Evolutionary conservation across 2,888 invertebrate genomes (phyloP), one percentile per base, ranked within the genome.

Genomic region (Aphrophora alni): DNA sequence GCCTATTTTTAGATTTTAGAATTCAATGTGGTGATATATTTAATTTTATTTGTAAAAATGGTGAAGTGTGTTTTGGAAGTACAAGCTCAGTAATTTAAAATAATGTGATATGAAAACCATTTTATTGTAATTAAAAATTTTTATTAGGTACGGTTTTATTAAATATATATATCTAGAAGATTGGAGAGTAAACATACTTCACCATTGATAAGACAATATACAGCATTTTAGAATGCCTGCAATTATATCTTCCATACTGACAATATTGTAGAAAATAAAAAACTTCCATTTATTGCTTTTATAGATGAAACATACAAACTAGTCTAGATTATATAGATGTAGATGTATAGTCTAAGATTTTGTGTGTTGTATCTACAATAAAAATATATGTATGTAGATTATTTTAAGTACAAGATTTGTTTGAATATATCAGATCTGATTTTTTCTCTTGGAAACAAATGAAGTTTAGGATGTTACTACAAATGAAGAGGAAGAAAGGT

Each of bases 71-170:
- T 59, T 59, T 59, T 21, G 59, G 7, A n/a, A 21, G 59, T 21
- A 59, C 4, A 59, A 59, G 59, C 59, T 59, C 59, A 59, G 59
- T 59, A 59, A 59, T 59, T n/a, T 59, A 59, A n/a, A n/a, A n/a
- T 21, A 59, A 59, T 59, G 59, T 59, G 59, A 59, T 59, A 59
- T 59, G 21, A 10, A 59, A 59, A 59, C n/a, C 21, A 59, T 59
- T 21, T 59, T 59, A 59, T 59, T 59, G 21, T 59, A 59, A 59
- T 59, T 59, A 59, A 59, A 59, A 44, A 44, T 21, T 12, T 21
- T 59, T 59, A 59, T 21, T n/a, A 59, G 59, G 59, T 59, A 59
- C 10, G 59, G 14, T 12, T 21, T 59, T 21, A 59, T 44, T 14
- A 44, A 21, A 59, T 59, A 59, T 59, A 12, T 59, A 59, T 59